Evolutionary conservation across 37 sponge, comb jelly and placozoan genomes (phyloP), one percentile per base, ranked within the genome.

Genomic region (Spongia lamella): DNA sequence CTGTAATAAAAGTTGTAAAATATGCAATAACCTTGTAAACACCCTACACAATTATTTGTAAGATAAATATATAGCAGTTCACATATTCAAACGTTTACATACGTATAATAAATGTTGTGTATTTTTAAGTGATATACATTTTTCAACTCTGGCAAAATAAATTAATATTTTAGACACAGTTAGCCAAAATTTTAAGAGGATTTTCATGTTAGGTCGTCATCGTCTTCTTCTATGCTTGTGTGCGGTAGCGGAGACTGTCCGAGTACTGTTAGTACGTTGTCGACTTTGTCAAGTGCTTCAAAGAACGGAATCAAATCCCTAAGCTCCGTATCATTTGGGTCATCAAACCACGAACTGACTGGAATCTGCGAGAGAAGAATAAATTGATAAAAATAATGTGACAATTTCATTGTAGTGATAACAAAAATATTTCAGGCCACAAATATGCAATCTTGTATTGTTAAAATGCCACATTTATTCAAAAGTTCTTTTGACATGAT

Each of bases 321-420:
- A 2, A 98, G 86, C 53, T 98, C 99, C 22, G 89, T 94, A 81
- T 98, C 99, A 22, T 86, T 86, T 34, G 90, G 96, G 77, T 98
- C 99, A 60, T 98, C 99, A 71, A 98, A 98, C 99, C 99, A 98
- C 34, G 99, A 92, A 20, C 88, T 84, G 31, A 98, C 93, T 15
- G 99, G 99, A 6, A 97, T 90, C 96, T 95, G 61, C 7, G 61
- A 58, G 11, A 58, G 31, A 52, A 52, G 54, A 52, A 52, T 16
- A 19, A 52, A 16, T 52, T 52, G 19, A 52, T 20, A 52, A 19
- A 52, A 52, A 19, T 19, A 16, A 52, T 52, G 19, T 52, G 17
- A 20, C 16, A 19, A 16, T 52, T 52, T 52, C 54, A 52, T 15
- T 52, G 15, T 17, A 52, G 60, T 58, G 30, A 58, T 13, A 58